These are phyloP conservation scores for Caprella mutica DNA, from an alignment of 2,888 invertebrate species.

Conservation along the genomic window DNA sequence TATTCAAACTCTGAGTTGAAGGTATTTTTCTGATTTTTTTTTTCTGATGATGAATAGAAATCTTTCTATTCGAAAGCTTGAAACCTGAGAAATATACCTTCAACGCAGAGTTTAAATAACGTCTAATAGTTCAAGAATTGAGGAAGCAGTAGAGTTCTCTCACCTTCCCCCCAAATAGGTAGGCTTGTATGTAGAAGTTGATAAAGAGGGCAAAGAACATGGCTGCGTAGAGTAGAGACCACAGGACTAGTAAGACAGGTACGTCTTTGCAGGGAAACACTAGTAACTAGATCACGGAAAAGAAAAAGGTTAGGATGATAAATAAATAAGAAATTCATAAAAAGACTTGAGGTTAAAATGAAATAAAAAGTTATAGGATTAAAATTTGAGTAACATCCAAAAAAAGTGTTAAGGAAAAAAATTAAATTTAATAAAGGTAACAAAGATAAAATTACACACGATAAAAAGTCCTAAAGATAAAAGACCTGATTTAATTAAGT, in stretches of 20 bases:
- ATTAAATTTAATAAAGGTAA: background rate
- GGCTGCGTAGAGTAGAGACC: conserved; percentile 11
- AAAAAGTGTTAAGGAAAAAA: background rate
- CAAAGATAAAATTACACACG: background rate
- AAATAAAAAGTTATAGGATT: background rate
- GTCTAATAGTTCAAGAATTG: too few relatives aligned
- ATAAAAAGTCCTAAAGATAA: background rate
- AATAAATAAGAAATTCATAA: background rate
- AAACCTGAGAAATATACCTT: too few relatives aligned
- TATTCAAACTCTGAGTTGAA: too few relatives aligned
- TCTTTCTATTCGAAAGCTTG: too few relatives aligned
- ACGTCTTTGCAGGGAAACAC: conserved; percentile 10
- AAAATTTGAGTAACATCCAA: background rate
- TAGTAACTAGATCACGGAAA: conserved; percentile 1
- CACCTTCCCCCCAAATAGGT: conserved; percentile 6
- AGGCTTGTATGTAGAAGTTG: conserved; percentile 13
- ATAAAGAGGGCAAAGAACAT: conserved; percentile 17
- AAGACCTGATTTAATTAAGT: too few relatives aligned
- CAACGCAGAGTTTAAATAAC: too few relatives aligned
- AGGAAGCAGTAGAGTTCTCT: too few relatives aligned
- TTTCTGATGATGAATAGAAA: too few relatives aligned
- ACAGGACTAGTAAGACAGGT: conserved; percentile 4
- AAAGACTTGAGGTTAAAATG: background rate
- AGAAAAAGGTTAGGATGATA: background rate
- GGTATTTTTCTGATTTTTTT: too few relatives aligned